Conservation (phyloP, 2,797 vertebrate genomes). For the Coreius guichenoti region DNA sequence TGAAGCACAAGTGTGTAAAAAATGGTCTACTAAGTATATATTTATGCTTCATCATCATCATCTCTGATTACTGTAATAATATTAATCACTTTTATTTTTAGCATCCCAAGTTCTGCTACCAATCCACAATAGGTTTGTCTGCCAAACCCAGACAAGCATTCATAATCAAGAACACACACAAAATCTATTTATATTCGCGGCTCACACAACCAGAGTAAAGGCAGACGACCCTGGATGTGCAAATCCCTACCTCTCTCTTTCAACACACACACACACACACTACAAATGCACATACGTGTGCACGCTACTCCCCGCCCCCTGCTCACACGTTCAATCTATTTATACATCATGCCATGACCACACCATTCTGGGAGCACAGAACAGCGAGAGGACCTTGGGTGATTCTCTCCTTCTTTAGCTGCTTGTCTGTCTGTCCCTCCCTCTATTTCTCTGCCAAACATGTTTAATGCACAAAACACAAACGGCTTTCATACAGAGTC, state of each 20-base stretch:
- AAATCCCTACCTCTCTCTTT: conserved; percentile 39
- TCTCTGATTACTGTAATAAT: conserved; percentile 62
- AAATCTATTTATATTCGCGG: conserved; percentile 51
- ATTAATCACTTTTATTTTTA: conserved; percentile 72
- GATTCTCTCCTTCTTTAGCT: conserved; percentile 50
- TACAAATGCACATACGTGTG: conserved; percentile 48
- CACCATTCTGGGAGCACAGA: conserved; percentile 57
- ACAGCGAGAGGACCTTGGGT: conserved; percentile 51
- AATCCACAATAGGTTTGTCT: conserved; percentile 63
- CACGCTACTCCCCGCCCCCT: conserved; percentile 45
- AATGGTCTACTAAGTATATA: conserved; percentile 15
- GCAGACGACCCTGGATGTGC: conserved; percentile 53
- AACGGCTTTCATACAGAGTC: conserved; percentile 15
- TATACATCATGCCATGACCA: conserved; percentile 55
- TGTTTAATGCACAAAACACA: conserved; percentile 28
- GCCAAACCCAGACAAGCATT: conserved; percentile 60
- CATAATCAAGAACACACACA: conserved; percentile 46
- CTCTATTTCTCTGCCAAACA: conserved; percentile 33
- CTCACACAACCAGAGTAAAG: conserved; percentile 42
- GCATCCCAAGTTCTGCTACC: conserved; percentile 61
- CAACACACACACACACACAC: conserved; percentile 41
- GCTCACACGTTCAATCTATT: conserved; percentile 58
- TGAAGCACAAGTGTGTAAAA: not conserved
- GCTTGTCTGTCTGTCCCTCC: conserved; percentile 31
- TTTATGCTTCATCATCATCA: conserved; percentile 47